These are phyloP conservation scores for Egretta garzetta DNA, from an alignment of 2,113 vertebrate genomes.

Conservation along the genomic window DNA sequence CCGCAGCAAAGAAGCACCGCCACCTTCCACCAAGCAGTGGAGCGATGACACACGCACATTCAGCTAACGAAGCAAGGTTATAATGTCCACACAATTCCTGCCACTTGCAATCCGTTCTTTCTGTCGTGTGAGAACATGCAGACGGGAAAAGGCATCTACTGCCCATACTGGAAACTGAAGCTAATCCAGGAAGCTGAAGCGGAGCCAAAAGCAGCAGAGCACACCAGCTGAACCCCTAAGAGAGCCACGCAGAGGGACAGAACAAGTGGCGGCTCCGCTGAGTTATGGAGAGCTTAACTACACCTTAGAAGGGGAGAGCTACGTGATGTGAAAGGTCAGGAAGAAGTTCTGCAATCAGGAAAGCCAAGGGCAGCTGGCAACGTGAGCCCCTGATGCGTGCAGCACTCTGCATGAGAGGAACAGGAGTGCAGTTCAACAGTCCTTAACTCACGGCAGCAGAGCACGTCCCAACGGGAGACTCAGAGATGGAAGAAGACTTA, in stretches of 20 bases:
- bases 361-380: not conserved
- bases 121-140: not conserved
- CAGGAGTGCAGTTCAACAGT: not conserved
- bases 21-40: not conserved
- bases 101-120: not conserved
- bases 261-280: not conserved
- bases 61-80: not conserved
- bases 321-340: not conserved
- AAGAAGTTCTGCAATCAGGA: not conserved
- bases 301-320: not conserved
- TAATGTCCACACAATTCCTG: not conserved
- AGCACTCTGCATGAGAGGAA: not conserved
- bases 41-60: fast-evolving
- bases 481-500: not conserved
- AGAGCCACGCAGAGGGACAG: not conserved
- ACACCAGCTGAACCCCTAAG: not conserved
- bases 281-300: not conserved
- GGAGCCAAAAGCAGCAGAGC: not conserved
- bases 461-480: not conserved
- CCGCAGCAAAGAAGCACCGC: not conserved
- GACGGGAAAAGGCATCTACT: not conserved
- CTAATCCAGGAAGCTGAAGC: not conserved
- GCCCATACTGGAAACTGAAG: not conserved
- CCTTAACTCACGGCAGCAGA: not conserved
- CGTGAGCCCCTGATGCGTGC: fast-evolving